Base-by-base conservation (phyloP, 64 coral and sea anemone species). In the Orbicella faveolata region DNA sequence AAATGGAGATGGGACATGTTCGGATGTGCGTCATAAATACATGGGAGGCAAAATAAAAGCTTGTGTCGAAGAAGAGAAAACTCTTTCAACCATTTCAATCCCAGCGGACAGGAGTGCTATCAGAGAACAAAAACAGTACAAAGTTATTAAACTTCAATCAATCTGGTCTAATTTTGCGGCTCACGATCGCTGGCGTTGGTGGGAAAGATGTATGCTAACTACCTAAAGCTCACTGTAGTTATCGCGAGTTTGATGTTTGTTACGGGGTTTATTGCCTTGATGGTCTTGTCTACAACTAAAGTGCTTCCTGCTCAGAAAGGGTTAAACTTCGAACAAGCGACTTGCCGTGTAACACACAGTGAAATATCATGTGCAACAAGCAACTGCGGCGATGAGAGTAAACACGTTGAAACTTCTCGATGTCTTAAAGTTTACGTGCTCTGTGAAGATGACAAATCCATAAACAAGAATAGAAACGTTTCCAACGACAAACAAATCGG, bases 371-470 rank as follows among this genome's bases (percentile, higher is more conserved):
- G 52, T 21, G 20, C 25, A 54, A 59, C 20, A 2, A 18, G 37
- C 6, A 78, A 48, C 20, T 78, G 75, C 21, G n/a, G 21, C n/a
- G 67, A 41, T 2, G 51, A 39, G 21, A 11, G 6, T n/a, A 48
- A 25, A 11, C 2, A 6, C 21, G 61, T 2, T 3, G 52, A 13
- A 0, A 57, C 19, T 30, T 20, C 26, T 14, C 52, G 12, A 30
- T 79, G 77, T n/a, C 52, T 79, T 23, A 79, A 57, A 59, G 77
- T 79, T 41, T 79, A 79, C 52, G 77, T 79, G 51, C 52, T 55
- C 2, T 59, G 48, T 79, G 77, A 12, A 57, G 20, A 48, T 55
- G 21, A 25, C 3, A 13, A 30, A 0, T 59, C 13, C 23, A 52
- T 53, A 79, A 23, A 5, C 9, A 21, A 8, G 51, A 79, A 57